phyloP scores from a whole-genome alignment of 1,140 invertebrate species.

The Diploscapter pachys region DNA sequence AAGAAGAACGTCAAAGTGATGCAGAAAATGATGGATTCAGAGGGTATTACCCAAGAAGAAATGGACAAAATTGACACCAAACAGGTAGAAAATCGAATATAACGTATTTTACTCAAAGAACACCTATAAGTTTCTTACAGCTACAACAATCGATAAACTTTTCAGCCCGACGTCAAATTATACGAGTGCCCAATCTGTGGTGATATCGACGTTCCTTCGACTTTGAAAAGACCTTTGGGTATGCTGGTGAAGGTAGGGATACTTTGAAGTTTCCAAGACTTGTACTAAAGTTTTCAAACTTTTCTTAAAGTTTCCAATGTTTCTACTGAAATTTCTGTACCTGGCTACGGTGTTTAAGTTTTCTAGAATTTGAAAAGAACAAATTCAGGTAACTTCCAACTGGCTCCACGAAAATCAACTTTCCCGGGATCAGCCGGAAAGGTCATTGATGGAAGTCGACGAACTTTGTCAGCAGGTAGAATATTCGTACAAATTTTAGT shows the following conservation, averaged over 20 bases:
- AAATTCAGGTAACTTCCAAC: no score
- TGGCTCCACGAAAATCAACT: no score
- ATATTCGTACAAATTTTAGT: no score
- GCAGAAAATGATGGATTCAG: slow-evolving; percentile 23
- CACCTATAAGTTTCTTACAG: neutral
- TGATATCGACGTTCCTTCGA: slow-evolving; percentile 23
- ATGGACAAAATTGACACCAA: slow-evolving; percentile 15
- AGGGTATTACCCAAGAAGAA: slow-evolving; percentile 22
- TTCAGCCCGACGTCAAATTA: slow-evolving; percentile 15
- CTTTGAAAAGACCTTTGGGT: slow-evolving; percentile 24
- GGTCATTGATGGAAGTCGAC: no score
- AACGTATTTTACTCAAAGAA: neutral
- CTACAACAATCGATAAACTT: neutral
- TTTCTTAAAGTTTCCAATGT: neutral
- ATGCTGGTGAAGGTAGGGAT: slow-evolving; percentile 14
- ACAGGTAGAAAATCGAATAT: slow-evolving; percentile 13
- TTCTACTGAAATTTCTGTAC: neutral
- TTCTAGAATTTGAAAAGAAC: no score
- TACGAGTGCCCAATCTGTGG: slow-evolving; percentile 37
- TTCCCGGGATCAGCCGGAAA: no score
- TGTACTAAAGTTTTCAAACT: no score
- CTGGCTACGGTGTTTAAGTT: no score
- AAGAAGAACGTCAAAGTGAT: slow-evolving; percentile 18
- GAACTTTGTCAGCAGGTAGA: no score
- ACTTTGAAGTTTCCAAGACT: neutral